These are phyloP conservation scores for Scophthalmus maximus DNA, from an alignment of 2,113 vertebrate genomes.

Conservation along the genomic window DNA sequence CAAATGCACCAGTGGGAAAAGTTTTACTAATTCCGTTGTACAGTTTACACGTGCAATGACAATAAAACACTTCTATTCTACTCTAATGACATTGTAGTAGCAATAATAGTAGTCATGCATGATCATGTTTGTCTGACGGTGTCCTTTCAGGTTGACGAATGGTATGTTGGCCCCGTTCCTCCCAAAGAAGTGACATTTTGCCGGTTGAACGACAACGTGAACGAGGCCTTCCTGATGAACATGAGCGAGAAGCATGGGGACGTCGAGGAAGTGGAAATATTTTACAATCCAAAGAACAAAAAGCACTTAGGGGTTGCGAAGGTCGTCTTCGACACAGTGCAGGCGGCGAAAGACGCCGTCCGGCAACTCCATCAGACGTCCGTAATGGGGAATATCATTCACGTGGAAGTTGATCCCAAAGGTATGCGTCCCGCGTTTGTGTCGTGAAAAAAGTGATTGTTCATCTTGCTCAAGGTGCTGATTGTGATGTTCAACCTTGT, in stretches of 20 bases:
- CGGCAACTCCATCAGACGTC: conserved; percentile 93
- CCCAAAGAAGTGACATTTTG: conserved; percentile 98
- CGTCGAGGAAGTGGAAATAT: conserved; percentile 93
- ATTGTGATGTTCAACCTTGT: background rate
- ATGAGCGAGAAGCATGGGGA: conserved; percentile 96
- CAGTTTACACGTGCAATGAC: too few relatives aligned
- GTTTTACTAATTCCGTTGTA: too few relatives aligned
- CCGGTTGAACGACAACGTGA: conserved; percentile 96
- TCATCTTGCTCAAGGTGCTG: background rate
- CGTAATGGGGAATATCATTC: conserved; percentile 97
- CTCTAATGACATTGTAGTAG: too few relatives aligned
- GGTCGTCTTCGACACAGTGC: conserved; percentile 92
- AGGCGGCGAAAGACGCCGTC: conserved; percentile 89
- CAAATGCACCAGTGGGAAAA: too few relatives aligned
- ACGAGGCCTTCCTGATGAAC: conserved; percentile 89
- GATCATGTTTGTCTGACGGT: too few relatives aligned
- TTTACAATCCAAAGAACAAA: conserved; percentile 95
- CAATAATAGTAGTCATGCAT: background rate
- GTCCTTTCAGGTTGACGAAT: conserved; percentile 93
- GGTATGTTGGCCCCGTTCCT: conserved; percentile 93
- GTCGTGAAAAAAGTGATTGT: background rate
- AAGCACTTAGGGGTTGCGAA: conserved; percentile 96
- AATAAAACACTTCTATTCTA: too few relatives aligned
- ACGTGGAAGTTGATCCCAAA: conserved; percentile 96
- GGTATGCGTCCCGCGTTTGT: conserved; percentile 76